Evolutionary conservation across 2,888 invertebrate genomes (phyloP).

Genomic region (Ophioninae sp.): DNA sequence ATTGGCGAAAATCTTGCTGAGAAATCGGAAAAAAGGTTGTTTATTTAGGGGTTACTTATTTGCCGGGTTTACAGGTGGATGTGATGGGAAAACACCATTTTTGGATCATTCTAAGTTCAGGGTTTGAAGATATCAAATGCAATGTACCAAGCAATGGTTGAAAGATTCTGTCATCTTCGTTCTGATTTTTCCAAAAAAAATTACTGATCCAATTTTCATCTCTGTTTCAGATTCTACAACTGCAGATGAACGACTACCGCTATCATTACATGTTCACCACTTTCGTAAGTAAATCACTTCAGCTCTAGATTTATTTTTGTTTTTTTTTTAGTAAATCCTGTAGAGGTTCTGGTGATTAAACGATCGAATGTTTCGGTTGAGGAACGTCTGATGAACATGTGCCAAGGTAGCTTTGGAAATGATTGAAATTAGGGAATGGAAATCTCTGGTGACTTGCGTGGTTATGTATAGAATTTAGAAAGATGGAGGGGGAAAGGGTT

Average conservation of each 20-base stretch:
- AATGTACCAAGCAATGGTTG: background rate
- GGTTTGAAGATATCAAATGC: background rate
- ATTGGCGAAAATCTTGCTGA: constrained; percentile 2
- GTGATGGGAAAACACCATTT: background rate
- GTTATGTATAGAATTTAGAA: background rate
- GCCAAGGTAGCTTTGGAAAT: background rate
- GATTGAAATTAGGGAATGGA: background rate
- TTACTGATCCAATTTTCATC: constrained; percentile 2
- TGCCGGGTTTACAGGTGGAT: background rate
- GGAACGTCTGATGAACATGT: background rate
- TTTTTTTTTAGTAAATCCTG: background rate
- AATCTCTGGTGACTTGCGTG: background rate
- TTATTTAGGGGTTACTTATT: background rate
- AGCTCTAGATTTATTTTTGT: too few species aligned
- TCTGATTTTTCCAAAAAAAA: background rate
- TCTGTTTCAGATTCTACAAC: constrained; percentile 91
- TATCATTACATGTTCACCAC: constrained; percentile 98
- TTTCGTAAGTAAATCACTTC: constrained; percentile 87
- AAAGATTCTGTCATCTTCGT: background rate
- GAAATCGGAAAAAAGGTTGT: background rate
- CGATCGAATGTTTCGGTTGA: background rate
- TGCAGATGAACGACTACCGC: constrained; percentile 97
- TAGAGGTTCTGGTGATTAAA: background rate
- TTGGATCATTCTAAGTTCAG: background rate
- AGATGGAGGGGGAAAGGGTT: background rate